phyloP scores from a whole-genome alignment of 2,888 invertebrate species.

The Leptopilina syphax region DNA sequence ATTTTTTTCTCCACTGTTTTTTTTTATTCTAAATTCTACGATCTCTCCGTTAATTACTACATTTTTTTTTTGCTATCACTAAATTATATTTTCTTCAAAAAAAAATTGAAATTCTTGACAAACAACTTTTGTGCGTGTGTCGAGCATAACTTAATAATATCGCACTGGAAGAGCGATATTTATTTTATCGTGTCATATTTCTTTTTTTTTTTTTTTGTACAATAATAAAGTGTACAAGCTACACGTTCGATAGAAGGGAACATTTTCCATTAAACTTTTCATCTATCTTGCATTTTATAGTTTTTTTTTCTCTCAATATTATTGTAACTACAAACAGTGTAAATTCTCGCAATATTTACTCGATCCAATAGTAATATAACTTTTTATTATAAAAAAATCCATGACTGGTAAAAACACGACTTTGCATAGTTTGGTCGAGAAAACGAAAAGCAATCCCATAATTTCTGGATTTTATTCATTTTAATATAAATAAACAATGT shows the following conservation, averaged over 20 bases:
- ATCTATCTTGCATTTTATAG: conserved; percentile 43
- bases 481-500: too few relatives aligned
- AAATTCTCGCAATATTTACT: conserved; percentile 18
- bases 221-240: conserved; percentile 46
- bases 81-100: too few relatives aligned
- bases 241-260: conserved; percentile 20
- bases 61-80: too few relatives aligned
- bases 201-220: conserved; percentile 45
- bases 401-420: conserved; percentile 58
- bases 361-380: conserved; percentile 7
- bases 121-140: conserved; percentile 35
- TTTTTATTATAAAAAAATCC: conserved; percentile 52
- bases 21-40: too few relatives aligned
- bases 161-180: conserved; percentile 47
- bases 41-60: too few relatives aligned
- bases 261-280: conserved; percentile 53
- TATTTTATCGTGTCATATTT: conserved; percentile 24
- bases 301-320: conserved; percentile 28
- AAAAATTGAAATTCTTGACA: background rate
- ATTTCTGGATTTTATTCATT: too few relatives aligned
- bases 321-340: conserved; percentile 42
- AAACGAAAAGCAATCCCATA: background rate
- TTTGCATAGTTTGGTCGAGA: conserved; percentile 35
- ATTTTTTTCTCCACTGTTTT: too few relatives aligned
- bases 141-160: conserved; percentile 50